A percentile compares a stretch with the other conserved stretches of the same genome.
Evolutionary conservation across 2,113 vertebrate genomes (phyloP).

Genomic region (Engystomops pustulosus): DNA sequence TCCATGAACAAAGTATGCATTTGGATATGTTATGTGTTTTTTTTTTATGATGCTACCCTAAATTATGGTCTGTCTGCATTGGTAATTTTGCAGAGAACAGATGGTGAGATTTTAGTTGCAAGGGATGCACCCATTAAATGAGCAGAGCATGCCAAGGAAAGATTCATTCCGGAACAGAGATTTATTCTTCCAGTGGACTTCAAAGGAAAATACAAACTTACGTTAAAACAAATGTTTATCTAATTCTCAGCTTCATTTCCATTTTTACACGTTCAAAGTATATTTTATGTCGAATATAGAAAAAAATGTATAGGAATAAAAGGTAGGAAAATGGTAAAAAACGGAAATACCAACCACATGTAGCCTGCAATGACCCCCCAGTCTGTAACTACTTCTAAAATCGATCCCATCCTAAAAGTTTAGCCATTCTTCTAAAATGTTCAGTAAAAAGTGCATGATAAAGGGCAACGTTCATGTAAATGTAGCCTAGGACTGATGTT

Average conservation of each 20-base stretch:
- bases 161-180: constrained; percentile 43
- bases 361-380: not conserved
- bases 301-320: not conserved
- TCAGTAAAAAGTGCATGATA: too few species aligned
- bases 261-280: constrained; percentile 1
- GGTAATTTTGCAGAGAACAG: constrained; percentile 57
- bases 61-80: constrained; percentile 56
- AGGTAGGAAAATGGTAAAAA: not conserved
- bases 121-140: constrained; percentile 53
- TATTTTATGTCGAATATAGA: not conserved
- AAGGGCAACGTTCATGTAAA: too few species aligned
- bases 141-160: constrained; percentile 42
- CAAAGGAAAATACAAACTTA: constrained; percentile 39
- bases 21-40: constrained; percentile 28
- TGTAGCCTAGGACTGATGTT: too few species aligned
- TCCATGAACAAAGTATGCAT: constrained; percentile 54
- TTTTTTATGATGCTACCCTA: constrained; percentile 46
- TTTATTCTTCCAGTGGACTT: constrained; percentile 44
- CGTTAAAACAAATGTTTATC: constrained; percentile 38
- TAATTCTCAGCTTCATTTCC: constrained; percentile 19
- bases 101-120: constrained; percentile 56
- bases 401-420: too few species aligned
- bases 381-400: not conserved
- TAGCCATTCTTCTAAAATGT: too few species aligned
- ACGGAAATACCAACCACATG: not conserved